Evolutionary conservation across 37 sponge, comb jelly and placozoan species (phyloP).

Genomic region (Lycopodina hypogea): DNA sequence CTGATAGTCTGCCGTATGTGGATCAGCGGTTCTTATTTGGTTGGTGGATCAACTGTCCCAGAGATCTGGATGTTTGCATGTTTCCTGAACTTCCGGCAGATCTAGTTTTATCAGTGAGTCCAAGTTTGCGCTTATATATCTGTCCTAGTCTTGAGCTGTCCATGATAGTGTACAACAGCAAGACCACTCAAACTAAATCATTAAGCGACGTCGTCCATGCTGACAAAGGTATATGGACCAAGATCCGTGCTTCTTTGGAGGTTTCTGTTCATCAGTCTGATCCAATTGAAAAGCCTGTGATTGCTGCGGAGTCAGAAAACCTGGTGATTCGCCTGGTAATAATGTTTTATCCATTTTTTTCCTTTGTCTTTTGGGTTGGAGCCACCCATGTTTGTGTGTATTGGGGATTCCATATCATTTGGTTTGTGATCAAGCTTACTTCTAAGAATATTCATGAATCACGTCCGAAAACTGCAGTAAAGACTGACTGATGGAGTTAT

Average conservation of each 20-base stretch:
- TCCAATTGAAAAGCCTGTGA: neutral
- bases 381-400: constrained; percentile 53
- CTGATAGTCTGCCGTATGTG: neutral
- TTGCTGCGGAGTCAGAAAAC: neutral
- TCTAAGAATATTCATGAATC: constrained; percentile 17
- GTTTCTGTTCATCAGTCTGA: neutral
- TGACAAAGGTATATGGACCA: constrained; percentile 33
- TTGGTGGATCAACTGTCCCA: constrained; percentile 66
- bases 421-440: constrained; percentile 28
- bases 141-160: constrained; percentile 17
- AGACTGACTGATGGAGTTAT: no score
- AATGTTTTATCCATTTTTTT: constrained; percentile 19
- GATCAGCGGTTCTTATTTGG: constrained; percentile 32
- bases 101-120: constrained; percentile 25
- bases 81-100: constrained; percentile 29
- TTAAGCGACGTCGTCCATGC: constrained; percentile 10
- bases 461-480: constrained; percentile 43
- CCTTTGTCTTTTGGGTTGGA: constrained; percentile 39
- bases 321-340: neutral
- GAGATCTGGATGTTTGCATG: constrained; percentile 3
- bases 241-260: constrained; percentile 8
- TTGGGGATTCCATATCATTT: constrained; percentile 34
- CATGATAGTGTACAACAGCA: constrained; percentile 13
- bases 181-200: neutral
- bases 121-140: constrained; percentile 35